phyloP scores from a whole-genome alignment of 2,797 vertebrate species.

The Hyperoplus lanceolatus region DNA sequence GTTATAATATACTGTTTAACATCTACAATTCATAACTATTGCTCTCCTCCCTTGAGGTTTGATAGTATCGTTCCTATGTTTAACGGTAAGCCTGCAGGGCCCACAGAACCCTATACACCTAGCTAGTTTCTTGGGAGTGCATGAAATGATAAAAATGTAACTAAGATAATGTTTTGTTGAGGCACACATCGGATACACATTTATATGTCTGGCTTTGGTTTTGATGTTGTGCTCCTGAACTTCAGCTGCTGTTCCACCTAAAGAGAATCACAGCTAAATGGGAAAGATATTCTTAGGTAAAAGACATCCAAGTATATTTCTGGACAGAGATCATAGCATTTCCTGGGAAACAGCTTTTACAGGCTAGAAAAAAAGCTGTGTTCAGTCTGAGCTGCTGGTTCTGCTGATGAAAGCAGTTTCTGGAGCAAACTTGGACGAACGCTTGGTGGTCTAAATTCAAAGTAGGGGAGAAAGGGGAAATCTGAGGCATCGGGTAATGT shows the following conservation, averaged over 20 bases:
- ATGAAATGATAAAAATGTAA: not conserved
- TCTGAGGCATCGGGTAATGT: too few species aligned
- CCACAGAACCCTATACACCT: not conserved
- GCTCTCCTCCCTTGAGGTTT: not conserved
- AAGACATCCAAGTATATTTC: conserved; percentile 38
- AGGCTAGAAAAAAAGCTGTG: conserved; percentile 38
- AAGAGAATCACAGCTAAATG: not conserved
- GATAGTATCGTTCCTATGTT: not conserved
- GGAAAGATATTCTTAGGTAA: conserved; percentile 31
- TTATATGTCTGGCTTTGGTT: not conserved
- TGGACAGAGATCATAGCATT: conserved; percentile 46
- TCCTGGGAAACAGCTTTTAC: conserved; percentile 31
- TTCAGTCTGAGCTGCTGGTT: conserved; percentile 35
- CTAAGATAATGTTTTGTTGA: not conserved
- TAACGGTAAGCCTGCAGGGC: not conserved
- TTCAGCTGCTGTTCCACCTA: not conserved
- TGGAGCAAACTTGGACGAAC: conserved; percentile 1
- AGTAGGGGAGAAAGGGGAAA: too few species aligned
- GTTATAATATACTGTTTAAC: not conserved
- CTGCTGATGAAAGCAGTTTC: conserved; percentile 14
- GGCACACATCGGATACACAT: not conserved
- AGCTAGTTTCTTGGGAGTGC: not conserved
- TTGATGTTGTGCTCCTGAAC: not conserved
- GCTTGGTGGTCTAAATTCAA: too few species aligned
- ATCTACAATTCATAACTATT: too few species aligned